Percentiles rank a stretch among this genome's conserved stretches.
phyloP scores from a whole-genome alignment of 2,797 vertebrate species.

The Tenualosa thibaudeaui region DNA sequence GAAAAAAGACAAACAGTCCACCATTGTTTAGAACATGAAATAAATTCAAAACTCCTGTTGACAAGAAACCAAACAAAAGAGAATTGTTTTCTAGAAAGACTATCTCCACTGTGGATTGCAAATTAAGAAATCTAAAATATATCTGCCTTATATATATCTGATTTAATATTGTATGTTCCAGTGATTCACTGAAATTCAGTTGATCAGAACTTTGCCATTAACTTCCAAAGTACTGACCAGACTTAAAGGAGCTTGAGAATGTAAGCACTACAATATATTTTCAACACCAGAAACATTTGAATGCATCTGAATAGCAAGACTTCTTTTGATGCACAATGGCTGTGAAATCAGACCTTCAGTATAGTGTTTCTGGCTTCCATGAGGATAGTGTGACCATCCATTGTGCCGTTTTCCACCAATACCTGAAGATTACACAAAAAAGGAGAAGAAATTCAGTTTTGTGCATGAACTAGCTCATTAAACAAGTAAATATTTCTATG shows the following conservation, averaged over 20 bases:
- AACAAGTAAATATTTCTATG: too few relatives aligned
- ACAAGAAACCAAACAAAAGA: neutral
- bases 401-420: slow-evolving; percentile 86
- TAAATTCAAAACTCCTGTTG: neutral
- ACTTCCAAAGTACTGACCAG: neutral
- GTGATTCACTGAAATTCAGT: neutral
- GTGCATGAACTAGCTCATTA: too few relatives aligned
- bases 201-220: neutral
- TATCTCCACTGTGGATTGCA: neutral
- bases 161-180: neutral
- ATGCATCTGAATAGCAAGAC: neutral
- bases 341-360: slow-evolving; percentile 66
- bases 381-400: slow-evolving; percentile 82
- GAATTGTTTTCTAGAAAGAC: neutral
- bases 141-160: neutral
- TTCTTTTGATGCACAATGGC: neutral
- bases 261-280: neutral
- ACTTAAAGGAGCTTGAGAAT: neutral
- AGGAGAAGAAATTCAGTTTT: neutral
- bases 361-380: slow-evolving; percentile 84
- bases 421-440: slow-evolving; percentile 66
- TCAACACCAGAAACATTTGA: neutral
- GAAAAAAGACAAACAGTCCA: slow-evolving; percentile 17
- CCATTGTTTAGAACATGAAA: neutral
- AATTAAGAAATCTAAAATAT: neutral